Evolutionary conservation across 1,140 invertebrate species (phyloP).

Genomic region (Saccostrea echinata): DNA sequence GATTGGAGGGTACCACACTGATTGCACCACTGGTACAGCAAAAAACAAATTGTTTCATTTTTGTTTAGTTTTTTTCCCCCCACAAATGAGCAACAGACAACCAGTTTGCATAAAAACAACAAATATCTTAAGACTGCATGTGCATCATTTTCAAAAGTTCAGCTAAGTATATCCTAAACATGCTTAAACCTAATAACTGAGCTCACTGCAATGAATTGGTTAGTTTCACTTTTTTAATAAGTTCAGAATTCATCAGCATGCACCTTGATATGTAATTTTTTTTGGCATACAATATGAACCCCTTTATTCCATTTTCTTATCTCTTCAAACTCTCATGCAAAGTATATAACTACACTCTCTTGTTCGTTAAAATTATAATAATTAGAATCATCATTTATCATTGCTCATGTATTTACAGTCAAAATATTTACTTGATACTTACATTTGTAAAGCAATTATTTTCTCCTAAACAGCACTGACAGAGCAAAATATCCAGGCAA

Average conservation of each 20-base stretch:
- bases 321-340: not conserved
- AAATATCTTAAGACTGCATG: too few species aligned
- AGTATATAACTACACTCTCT: not conserved
- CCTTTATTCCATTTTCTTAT: not conserved
- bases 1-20: constrained; percentile 33
- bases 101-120: too few species aligned
- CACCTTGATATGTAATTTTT: not conserved
- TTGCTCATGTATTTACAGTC: not conserved
- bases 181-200: not conserved
- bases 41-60: constrained; percentile 21
- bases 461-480: constrained; percentile 19
- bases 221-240: not conserved
- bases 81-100: too few species aligned
- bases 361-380: not conserved
- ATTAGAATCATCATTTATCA: not conserved
- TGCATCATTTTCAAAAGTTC: not conserved
- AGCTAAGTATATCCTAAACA: not conserved
- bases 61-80: not conserved
- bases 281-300: not conserved
- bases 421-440: not conserved
- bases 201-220: not conserved
- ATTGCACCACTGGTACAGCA: constrained; percentile 35
- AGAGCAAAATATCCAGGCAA: not conserved
- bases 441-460: constrained; percentile 20
- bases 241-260: not conserved